Evolutionary conservation across 2,797 vertebrate species (phyloP), one percentile per base, ranked within the genome.

Genomic region (Poeciliopsis presidionis): DNA sequence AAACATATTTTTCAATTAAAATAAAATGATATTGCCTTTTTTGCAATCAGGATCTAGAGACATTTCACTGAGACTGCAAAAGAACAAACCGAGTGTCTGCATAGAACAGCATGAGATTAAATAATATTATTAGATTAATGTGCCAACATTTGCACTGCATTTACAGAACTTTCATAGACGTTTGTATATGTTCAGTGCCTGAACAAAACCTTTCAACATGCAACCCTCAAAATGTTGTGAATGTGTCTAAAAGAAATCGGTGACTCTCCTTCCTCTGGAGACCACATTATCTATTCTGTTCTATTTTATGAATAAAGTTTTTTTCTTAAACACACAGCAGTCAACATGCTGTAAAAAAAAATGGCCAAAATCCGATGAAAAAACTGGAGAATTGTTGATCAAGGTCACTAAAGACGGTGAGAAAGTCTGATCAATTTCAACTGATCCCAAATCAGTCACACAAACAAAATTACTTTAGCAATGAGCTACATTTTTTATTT

Each of bases 371-470:
- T 74, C n/a, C 7, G 13, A 36, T 25, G 9, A 20, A 73, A 30
- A 53, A 39, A 3, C 47, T 36, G 45, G 30, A 20, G 45, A 72
- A 72, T 22, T 51, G 5, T 33, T 43, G 28, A 72, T 51, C 16
- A 36, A 51, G 8, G 25, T 39, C 20, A 51, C 16, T 22, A 12
- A 22, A 49, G 30, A 36, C 22, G 12, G 22, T 2, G 18, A 72
- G n/a, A 28, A 72, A 51, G 20, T 73, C 47, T 39, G 16, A 46
- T n/a, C 28, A 14, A 28, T 71, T 28, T 45, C 13, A 71, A 30
- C 67, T 28, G 67, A 71, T 71, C 43, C 67, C 67, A 71, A 28
- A 45, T 71, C 41, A 30, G 67, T n/a, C 14, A 70, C 41, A 5
- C 11, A 43, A 11, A n/a, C 22, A 28, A 70, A 45, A 28, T 45